Base-by-base conservation (phyloP, 2,797 vertebrate genomes). In the Melanotaenia boesemani region DNA sequence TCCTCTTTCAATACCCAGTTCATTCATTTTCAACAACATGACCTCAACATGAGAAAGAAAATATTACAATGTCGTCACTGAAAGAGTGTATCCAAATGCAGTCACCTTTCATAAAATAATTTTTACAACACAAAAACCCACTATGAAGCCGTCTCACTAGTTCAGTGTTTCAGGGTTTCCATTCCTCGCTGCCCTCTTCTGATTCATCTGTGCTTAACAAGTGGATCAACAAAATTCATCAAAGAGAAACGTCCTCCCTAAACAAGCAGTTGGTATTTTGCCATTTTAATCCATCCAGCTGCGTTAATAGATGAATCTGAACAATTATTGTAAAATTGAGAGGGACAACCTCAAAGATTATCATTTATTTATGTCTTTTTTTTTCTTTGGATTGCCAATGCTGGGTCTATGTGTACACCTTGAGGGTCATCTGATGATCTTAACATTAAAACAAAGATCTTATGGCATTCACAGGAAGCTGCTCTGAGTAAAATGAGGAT, bases 181-280 rank as follows among this genome's bases (percentile, higher is more conserved):
- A 37, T 67, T 63, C 36, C 59, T 70, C 55, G 6, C 58, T 37
- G 22, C 50, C 9, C 16, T 30, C 36, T n/a, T 74, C 56, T 1
- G 55, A 62, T 56, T 66, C 18, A 62, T 67, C 6, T 18, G 37
- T 24, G 61, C 16, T 52, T 67, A 76, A 85, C 52, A 24, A 66
- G 30, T 32, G 58, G 30, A 56, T 71, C 50, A 55, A 22, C 39
- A 71, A 18, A 16, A 63, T 37, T 32, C 60, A 44, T 2, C 59
- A 56, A 36, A 56, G 30, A n/a, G 8, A 28, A 36, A 36, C 6
- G 55, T 32, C 13, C 28, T 26, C 50, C 26, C 4, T 46, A 2
- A 57, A 66, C 32, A 54, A 1, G 10, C 1, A 18, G 24, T 13
- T 16, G 32, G 22, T 1, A 59, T n/a, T 15, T 37, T 61, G 13